Conservation (phyloP, 1,140 invertebrate genomes). For the Chlorops oryzae region DNA sequence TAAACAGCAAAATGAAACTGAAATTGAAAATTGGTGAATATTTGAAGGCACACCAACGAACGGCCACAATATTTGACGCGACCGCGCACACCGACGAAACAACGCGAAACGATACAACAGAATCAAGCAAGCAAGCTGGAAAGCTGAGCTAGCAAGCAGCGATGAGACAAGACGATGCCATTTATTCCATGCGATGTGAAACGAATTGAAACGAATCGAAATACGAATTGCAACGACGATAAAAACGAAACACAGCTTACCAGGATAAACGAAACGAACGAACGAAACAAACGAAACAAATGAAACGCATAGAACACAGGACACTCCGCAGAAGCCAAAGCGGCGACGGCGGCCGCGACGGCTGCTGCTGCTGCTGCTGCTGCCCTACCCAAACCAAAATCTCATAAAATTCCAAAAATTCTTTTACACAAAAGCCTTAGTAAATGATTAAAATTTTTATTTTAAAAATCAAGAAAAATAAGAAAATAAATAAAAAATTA, state of each 20-base stretch:
- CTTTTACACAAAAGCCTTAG: too few relatives aligned
- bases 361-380: slow-evolving; percentile 14
- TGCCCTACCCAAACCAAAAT: too few relatives aligned
- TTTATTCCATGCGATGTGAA: too few relatives aligned
- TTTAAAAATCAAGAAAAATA: not conserved
- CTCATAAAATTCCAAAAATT: too few relatives aligned
- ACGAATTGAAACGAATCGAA: not conserved
- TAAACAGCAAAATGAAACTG: slow-evolving; percentile 48
- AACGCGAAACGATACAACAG: slow-evolving; percentile 24
- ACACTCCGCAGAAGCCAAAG: not conserved
- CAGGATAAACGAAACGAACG: not conserved
- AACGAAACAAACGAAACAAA: slow-evolving; percentile 6
- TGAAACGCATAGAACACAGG: not conserved
- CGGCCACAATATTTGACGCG: not conserved
- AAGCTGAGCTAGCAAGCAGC: slow-evolving; percentile 22
- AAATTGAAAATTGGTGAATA: slow-evolving; percentile 47
- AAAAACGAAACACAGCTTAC: slow-evolving; percentile 2
- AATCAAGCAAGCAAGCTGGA: slow-evolving; percentile 5
- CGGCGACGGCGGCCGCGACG: slow-evolving; percentile 16
- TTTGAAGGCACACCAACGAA: slow-evolving; percentile 30
- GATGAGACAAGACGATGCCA: slow-evolving; percentile 8
- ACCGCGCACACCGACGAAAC: slow-evolving; percentile 17
- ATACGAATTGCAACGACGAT: not conserved
- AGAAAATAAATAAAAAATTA: not conserved
- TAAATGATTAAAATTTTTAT: not conserved